Evolutionary conservation across 2,113 vertebrate species (phyloP).

Genomic region (Falcunculus frontatus): DNA sequence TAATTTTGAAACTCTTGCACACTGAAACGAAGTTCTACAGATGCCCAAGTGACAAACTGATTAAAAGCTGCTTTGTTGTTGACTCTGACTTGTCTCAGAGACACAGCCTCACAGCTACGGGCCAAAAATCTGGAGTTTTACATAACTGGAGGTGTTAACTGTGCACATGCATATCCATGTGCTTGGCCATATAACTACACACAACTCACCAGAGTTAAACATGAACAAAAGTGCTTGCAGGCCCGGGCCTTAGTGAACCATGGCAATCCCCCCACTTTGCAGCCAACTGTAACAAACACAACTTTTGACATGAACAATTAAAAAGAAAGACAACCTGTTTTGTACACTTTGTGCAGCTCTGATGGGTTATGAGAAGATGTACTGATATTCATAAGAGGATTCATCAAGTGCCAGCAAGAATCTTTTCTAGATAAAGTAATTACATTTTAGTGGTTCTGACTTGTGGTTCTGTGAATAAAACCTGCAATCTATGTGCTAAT

Average conservation of each 20-base stretch:
- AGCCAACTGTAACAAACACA: neutral
- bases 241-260: neutral
- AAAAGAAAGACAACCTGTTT: neutral
- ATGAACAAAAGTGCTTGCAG: constrained; percentile 18
- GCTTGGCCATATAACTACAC: neutral
- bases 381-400: neutral
- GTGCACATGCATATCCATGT: neutral
- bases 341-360: neutral
- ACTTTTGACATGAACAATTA: neutral
- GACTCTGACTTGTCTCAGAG: neutral
- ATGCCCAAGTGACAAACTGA: neutral
- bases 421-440: neutral
- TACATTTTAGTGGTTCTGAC: neutral
- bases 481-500: neutral
- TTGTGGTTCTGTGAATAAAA: neutral
- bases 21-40: neutral
- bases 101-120: fast-evolving
- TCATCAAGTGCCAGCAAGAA: neutral
- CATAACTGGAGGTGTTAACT: neutral
- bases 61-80: neutral
- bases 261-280: neutral
- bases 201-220: neutral
- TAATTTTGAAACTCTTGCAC: neutral
- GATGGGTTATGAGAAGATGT: neutral
- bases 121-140: neutral